Conservation (phyloP, 2,888 invertebrate species). For the Euphydryas editha region DNA sequence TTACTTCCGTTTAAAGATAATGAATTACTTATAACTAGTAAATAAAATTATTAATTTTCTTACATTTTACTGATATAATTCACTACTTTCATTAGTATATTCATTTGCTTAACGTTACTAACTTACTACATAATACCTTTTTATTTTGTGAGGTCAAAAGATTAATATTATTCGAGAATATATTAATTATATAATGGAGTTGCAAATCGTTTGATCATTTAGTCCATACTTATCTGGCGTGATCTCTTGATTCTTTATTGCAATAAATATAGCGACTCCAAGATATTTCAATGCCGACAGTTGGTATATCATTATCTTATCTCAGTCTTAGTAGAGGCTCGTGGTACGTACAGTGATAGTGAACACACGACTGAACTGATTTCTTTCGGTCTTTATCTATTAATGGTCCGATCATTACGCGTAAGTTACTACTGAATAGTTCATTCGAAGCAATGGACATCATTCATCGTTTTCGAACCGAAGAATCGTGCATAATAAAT, state of each 20-base stretch:
- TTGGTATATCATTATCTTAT: constrained; percentile 59
- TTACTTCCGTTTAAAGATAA: no score
- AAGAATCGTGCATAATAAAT: constrained; percentile 42
- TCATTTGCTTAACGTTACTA: background rate
- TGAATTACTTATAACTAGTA: no score
- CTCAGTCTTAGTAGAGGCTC: constrained; percentile 58
- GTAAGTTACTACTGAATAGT: constrained; percentile 11
- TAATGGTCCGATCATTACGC: background rate
- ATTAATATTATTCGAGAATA: background rate
- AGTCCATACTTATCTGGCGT: constrained; percentile 10
- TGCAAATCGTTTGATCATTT: background rate
- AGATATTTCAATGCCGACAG: constrained; percentile 43
- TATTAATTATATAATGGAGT: background rate
- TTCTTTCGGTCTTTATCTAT: constrained; percentile 43
- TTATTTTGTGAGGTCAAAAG: background rate
- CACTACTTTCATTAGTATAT: no score
- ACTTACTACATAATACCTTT: background rate
- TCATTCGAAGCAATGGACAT: constrained; percentile 42
- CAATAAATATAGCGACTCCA: constrained; percentile 13
- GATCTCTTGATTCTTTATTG: constrained; percentile 3
- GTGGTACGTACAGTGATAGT: constrained; percentile 44
- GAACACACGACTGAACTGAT: constrained; percentile 54
- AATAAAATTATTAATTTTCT: no score
- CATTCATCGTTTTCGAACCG: constrained; percentile 37
- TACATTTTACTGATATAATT: no score